A percentile compares a stretch with the other conserved stretches of the same genome.
These are phyloP conservation scores for Microctonus hyperodae DNA, from an alignment of 2,888 invertebrate genomes.

Conservation along the genomic window DNA sequence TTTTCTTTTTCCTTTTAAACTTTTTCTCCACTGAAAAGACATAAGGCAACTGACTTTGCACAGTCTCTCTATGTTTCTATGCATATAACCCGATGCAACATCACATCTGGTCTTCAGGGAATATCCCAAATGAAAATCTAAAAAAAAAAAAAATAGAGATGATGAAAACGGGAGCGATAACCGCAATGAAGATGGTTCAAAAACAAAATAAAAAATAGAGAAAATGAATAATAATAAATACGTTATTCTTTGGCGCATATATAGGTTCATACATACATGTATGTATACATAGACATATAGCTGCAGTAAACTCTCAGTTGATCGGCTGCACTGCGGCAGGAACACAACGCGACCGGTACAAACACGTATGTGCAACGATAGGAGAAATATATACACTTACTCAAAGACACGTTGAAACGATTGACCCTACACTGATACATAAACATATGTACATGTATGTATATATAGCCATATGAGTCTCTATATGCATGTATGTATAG, in stretches of 20 bases:
- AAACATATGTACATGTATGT: background rate
- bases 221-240: background rate
- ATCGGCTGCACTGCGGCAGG: constrained; percentile 30
- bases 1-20: constrained; percentile 5
- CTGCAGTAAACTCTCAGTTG: background rate
- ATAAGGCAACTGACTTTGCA: background rate
- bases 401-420: constrained; percentile 26
- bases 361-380: background rate
- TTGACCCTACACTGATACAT: constrained; percentile 22
- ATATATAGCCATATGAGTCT: no score
- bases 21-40: background rate
- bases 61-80: background rate
- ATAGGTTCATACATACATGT: no score
- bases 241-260: background rate
- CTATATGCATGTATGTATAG: no score
- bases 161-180: constrained; percentile 1
- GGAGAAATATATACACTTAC: background rate
- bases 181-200: constrained; percentile 7
- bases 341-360: background rate
- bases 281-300: no score
- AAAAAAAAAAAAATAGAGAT: constrained; percentile 1
- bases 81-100: background rate
- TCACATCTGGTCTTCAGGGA: background rate
- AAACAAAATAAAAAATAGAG: background rate
- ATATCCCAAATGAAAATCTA: constrained; percentile 9